Conservation (phyloP, 2,113 vertebrate species). For the Hypocryptadius cinnamomeus region DNA sequence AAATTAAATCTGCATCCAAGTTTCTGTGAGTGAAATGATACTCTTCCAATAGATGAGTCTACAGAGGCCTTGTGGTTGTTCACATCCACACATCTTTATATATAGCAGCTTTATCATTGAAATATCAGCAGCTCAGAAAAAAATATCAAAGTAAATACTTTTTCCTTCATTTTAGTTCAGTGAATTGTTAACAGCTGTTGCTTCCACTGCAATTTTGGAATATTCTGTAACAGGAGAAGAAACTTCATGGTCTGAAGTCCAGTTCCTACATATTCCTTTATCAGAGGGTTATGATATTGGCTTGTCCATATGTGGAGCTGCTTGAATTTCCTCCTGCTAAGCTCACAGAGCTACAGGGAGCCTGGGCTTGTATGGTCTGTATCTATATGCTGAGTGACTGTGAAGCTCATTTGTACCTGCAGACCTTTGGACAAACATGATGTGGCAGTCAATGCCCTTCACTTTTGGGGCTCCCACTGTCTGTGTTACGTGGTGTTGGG, state of each 20-base stretch:
- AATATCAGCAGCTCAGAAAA: conserved; percentile 1
- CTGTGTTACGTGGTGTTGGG: not conserved
- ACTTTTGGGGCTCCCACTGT: not conserved
- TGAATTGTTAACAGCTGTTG: conserved; percentile 23
- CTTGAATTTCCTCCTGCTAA: not conserved
- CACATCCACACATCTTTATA: not conserved
- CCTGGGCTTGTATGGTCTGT: rapidly evolving
- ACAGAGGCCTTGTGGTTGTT: not conserved
- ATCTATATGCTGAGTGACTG: not conserved
- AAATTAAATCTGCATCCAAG: not conserved
- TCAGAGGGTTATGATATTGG: not conserved
- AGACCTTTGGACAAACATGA: not conserved
- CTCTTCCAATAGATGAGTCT: not conserved
- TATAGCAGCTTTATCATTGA: not conserved
- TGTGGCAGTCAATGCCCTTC: not conserved
- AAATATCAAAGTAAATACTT: not conserved
- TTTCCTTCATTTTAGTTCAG: not conserved
- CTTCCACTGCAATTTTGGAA: not conserved
- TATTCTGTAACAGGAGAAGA: not conserved
- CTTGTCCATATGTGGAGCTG: not conserved
- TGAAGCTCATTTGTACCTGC: not conserved
- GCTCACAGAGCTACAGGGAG: not conserved
- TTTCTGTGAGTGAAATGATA: not conserved
- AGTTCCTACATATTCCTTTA: not conserved
- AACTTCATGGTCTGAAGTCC: not conserved